Conservation (phyloP, 2,888 invertebrate species). For the Furcula furcula region DNA sequence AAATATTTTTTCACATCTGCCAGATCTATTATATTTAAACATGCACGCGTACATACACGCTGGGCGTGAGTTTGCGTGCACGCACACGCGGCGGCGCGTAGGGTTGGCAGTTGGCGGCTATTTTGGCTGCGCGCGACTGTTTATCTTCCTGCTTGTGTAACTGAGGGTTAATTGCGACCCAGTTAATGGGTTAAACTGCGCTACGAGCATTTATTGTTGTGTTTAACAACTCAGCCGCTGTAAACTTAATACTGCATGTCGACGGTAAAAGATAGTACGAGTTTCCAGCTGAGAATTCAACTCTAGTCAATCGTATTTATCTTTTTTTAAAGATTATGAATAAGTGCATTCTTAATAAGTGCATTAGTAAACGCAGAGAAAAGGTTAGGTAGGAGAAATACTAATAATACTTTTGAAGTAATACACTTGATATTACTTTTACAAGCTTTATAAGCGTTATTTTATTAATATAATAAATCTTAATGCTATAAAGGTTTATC, state of each 20-base stretch:
- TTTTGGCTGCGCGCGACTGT: conserved; percentile 40
- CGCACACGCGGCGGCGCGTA: conserved; percentile 30
- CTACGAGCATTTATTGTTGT: conserved; percentile 28
- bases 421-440: too few species aligned
- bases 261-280: conserved; percentile 4
- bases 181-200: conserved; percentile 39
- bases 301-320: too few species aligned
- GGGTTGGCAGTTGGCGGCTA: conserved; percentile 60
- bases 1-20: conserved; percentile 8
- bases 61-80: conserved; percentile 10
- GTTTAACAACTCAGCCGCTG: conserved; percentile 14
- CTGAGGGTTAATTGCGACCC: conserved; percentile 30
- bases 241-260: conserved; percentile 8
- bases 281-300: too few species aligned
- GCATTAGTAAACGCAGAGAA: too few species aligned
- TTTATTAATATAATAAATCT: too few species aligned
- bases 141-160: conserved; percentile 64
- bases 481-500: too few species aligned
- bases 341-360: too few species aligned
- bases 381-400: too few species aligned
- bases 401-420: too few species aligned
- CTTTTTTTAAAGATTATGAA: too few species aligned
- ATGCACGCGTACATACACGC: conserved; percentile 12
- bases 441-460: too few species aligned
- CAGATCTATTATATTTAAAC: conserved; percentile 18